Base-by-base conservation (phyloP, 2,113 vertebrate species). In the Caranx melampygus region DNA sequence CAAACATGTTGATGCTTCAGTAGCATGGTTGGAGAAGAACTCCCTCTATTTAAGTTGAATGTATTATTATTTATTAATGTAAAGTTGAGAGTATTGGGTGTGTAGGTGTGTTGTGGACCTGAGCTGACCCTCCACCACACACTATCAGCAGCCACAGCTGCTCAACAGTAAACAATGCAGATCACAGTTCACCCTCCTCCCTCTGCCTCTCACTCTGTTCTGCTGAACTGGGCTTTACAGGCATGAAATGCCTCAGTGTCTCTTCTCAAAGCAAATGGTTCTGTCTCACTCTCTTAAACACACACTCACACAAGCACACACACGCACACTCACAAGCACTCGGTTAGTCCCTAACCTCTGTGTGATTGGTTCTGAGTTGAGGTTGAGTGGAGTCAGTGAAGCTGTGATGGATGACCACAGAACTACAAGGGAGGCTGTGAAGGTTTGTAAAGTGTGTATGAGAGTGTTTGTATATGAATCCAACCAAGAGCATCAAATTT, bases 341-440 rank as follows among this genome's bases (percentile, higher is more conserved):
- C 79, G n/a, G 79, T 78, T 75, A 62, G 79, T 86, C 79, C 64
- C 79, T 87, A 87, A 92, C 82, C 82, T 84, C 70, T 83, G 83
- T 85, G 88, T 84, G 89, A 92, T 89, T 90, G 82, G 65, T 79
- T 92, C 57, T 80, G 85, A 90, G 85, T 66, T 75, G 84, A 88
- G 80, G 85, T 87, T 90, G 89, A 89, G 75, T 9, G 47, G 79
- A 91, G 84, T 87, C 73, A 72, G 75, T 87, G 82, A 88, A 78
- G 86, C 90, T 69, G 49, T 90, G 92, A 93, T 91, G 86, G 87
- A 93, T 89, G 78, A 72, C 77, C 76, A 45, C 68, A 45, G 73
- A 79, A 77, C 57, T 31, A 20, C 69, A 59, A 47, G 33, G 26
- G 21, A 63, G 60, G 15, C 40, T 57, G 72, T 69, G 62, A 26